Evolutionary conservation across 2,113 vertebrate species (phyloP).

Genomic region (Thryonomys swinderianus): DNA sequence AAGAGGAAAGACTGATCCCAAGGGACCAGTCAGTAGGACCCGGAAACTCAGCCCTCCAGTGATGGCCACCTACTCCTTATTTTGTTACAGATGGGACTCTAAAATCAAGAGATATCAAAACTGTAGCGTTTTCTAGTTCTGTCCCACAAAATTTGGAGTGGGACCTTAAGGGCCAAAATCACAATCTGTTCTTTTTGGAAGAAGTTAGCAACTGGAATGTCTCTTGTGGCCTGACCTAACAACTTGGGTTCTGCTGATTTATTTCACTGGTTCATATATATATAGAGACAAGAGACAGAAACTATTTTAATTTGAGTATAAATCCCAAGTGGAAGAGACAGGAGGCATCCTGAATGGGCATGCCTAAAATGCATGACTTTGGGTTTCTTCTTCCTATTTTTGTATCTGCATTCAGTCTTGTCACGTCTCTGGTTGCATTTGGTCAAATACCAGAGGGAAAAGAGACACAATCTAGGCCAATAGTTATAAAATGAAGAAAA

Average conservation of each 20-base stretch:
- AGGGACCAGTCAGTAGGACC: background rate
- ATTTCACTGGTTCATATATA: conserved; percentile 52
- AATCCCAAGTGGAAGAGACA: conserved; percentile 63
- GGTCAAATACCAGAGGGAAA: conserved; percentile 13
- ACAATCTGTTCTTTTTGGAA: background rate
- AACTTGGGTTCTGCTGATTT: background rate
- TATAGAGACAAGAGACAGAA: conserved; percentile 70
- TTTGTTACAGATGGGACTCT: background rate
- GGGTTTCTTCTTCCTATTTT: conserved; percentile 23
- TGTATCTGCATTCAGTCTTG: background rate
- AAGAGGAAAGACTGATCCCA: background rate
- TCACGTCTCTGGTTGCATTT: conserved; percentile 31
- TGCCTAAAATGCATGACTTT: background rate
- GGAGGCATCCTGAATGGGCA: conserved; percentile 66
- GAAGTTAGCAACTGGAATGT: background rate
- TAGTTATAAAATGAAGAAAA: background rate
- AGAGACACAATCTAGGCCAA: conserved; percentile 36
- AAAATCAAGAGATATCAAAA: conserved; percentile 1
- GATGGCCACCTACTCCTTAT: background rate
- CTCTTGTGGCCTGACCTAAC: conserved; percentile 51
- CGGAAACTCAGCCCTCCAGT: background rate
- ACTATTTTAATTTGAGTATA: conserved; percentile 80
- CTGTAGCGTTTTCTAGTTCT: background rate
- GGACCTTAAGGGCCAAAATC: background rate
- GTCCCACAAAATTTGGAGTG: background rate